phyloP scores from a whole-genome alignment of 2,113 vertebrate genomes.

The Spermophilus dauricus region DNA sequence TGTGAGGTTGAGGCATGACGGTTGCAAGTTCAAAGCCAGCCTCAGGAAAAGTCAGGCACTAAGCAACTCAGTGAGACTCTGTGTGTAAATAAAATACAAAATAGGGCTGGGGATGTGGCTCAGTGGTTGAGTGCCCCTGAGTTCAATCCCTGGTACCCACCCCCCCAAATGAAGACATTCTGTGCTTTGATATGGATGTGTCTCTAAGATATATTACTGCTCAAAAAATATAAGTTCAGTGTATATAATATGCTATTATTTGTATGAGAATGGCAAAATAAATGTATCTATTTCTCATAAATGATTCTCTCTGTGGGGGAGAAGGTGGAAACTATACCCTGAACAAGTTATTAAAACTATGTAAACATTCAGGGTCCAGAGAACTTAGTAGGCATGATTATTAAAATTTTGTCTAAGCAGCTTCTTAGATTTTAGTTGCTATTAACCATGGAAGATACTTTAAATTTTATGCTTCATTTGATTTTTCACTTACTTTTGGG shows the following conservation, averaged over 20 bases:
- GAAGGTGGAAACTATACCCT: not conserved
- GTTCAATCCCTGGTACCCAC: too few species aligned
- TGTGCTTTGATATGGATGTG: not conserved
- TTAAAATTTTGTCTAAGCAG: slow-evolving; percentile 52
- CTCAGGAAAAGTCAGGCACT: too few species aligned
- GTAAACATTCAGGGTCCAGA: not conserved
- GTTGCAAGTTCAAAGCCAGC: too few species aligned
- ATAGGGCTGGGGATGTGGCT: too few species aligned
- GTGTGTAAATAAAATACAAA: too few species aligned
- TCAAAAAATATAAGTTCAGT: slow-evolving; percentile 5
- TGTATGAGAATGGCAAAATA: not conserved
- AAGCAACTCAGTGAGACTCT: too few species aligned
- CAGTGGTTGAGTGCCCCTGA: too few species aligned
- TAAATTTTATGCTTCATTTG: slow-evolving; percentile 13
- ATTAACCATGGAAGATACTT: not conserved
- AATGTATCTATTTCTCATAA: slow-evolving; percentile 22
- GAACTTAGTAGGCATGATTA: not conserved
- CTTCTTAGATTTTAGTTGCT: slow-evolving; percentile 21
- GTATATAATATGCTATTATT: not conserved
- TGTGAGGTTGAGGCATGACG: too few species aligned
- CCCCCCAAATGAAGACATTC: not conserved
- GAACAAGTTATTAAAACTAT: slow-evolving; percentile 29
- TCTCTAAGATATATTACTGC: not conserved
- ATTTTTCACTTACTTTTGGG: not conserved
- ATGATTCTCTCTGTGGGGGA: not conserved